Percentiles rank a stretch among this genome's conserved stretches.
These are phyloP conservation scores for Drosophila truncata DNA, from an alignment of 1,140 invertebrate species.

Conservation along the genomic window DNA sequence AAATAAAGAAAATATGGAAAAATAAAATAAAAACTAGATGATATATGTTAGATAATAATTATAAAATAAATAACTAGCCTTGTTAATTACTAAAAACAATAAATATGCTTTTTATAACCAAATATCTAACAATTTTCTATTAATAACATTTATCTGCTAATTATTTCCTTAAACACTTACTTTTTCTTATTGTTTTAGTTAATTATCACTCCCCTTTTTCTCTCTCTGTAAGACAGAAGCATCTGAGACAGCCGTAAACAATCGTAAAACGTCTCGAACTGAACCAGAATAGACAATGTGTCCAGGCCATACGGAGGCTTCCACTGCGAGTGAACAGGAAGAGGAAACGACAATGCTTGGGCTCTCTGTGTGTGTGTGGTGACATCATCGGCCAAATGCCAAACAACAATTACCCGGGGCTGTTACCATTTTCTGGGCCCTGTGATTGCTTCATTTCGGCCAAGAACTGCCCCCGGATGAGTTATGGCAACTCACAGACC, in stretches of 20 bases:
- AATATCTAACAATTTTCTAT: no score
- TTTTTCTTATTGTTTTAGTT: neutral
- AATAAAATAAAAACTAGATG: no score
- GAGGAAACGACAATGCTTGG: constrained; percentile 74
- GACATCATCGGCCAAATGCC: constrained; percentile 73
- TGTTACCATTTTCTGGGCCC: constrained; percentile 52
- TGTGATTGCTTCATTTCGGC: constrained; percentile 79
- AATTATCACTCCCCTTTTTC: neutral
- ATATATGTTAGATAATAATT: no score
- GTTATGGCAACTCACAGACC: constrained; percentile 44
- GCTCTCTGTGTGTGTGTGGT: constrained; percentile 69
- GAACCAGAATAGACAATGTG: constrained; percentile 48
- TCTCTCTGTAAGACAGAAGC: constrained; percentile 3
- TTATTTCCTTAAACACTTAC: no score
- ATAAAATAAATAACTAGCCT: no score
- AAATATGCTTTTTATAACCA: no score
- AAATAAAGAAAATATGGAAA: no score
- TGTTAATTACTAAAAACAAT: no score
- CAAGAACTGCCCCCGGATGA: constrained; percentile 40
- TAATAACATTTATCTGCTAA: no score
- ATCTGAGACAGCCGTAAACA: constrained; percentile 45
- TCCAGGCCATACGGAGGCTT: neutral
- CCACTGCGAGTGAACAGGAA: constrained; percentile 56
- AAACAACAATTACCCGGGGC: constrained; percentile 61
- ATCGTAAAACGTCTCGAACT: constrained; percentile 70